Percentiles rank a stretch among this genome's conserved stretches.
Conservation (phyloP, 2,797 vertebrate species). For the Heterohyrax brucei region DNA sequence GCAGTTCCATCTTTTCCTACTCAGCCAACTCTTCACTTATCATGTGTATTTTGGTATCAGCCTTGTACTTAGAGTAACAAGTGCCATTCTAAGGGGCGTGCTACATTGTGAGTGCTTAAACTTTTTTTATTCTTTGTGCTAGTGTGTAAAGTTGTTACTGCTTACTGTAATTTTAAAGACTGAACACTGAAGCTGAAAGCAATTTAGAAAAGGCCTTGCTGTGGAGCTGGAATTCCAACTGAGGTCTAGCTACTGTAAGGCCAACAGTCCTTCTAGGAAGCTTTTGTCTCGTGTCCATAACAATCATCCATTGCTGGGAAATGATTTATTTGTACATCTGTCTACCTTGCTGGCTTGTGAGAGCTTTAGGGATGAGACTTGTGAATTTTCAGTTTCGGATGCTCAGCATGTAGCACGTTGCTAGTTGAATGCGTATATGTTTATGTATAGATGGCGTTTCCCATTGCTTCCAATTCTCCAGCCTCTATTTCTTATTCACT, state of each 20-base stretch:
- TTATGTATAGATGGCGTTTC: neutral
- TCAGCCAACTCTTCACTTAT: neutral
- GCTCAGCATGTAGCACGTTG: neutral
- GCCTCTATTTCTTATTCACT: conserved; percentile 8
- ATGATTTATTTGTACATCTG: neutral
- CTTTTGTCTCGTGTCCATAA: neutral
- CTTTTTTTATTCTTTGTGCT: neutral
- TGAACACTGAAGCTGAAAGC: neutral
- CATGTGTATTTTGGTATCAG: neutral
- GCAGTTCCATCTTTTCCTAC: neutral
- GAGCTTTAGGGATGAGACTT: neutral
- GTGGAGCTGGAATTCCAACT: conserved; percentile 7
- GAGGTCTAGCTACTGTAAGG: neutral
- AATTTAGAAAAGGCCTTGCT: neutral
- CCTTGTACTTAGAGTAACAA: neutral
- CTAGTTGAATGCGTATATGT: conserved; percentile 6
- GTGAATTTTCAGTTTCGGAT: neutral
- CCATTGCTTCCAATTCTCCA: neutral
- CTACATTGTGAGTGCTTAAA: neutral
- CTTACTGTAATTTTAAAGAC: neutral
- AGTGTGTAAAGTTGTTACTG: neutral
- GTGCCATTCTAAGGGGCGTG: neutral
- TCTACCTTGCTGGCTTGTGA: neutral
- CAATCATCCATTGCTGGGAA: neutral
- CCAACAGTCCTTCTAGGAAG: neutral